Base-by-base conservation (phyloP, 1,140 invertebrate genomes). In the Cardiocondyla obscurior region DNA sequence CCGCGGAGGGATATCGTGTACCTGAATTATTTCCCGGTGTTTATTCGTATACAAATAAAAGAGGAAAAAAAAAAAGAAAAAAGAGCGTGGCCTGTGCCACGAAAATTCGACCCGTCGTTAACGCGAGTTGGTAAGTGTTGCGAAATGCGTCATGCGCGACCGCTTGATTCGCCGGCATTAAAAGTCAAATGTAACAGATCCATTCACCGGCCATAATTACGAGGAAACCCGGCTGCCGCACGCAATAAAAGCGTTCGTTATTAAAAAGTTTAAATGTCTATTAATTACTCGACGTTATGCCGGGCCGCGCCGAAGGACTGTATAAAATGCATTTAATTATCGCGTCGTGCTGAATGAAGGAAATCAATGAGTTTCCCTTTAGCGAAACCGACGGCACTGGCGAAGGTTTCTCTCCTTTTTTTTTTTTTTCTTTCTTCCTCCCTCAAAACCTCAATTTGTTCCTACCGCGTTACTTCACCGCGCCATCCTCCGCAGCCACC, bases 261-360 rank as follows among this genome's bases (percentile, higher is more conserved):
- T 93, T 92, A 93, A 93, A 93, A 92, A 93, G 87, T 93, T 93
- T 92, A 91, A 92, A 92, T 92, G 89, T 92, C 91, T 91, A 92
- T 92, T 93, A 93, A 93, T 93, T 92, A 93, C 91, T 90, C 77
- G 87, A 79, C 81, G 90, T 90, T 91, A 92, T 88, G 87, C 83
- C 86, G 70, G 82, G 85, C 74, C 82, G 76, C 85, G 39, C 82
- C 62, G 65, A 89, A 89, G 87, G 60, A 82, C 85, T 89, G 87
- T 88, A 88, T 92, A 91, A 93, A 92, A 92, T 92, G 90, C 90
- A 92, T 93, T 92, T 93, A 93, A 93, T 93, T 93, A 92, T 92
- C 87, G 89, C 85, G 84, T 82, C 79, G 60, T 74, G 62, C 65
- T 91, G 91, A 93, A 92, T 90, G 90, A 88, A 79, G 88, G 88